phyloP scores from a whole-genome alignment of 1,140 invertebrate genomes.

The Ectropis grisescens region DNA sequence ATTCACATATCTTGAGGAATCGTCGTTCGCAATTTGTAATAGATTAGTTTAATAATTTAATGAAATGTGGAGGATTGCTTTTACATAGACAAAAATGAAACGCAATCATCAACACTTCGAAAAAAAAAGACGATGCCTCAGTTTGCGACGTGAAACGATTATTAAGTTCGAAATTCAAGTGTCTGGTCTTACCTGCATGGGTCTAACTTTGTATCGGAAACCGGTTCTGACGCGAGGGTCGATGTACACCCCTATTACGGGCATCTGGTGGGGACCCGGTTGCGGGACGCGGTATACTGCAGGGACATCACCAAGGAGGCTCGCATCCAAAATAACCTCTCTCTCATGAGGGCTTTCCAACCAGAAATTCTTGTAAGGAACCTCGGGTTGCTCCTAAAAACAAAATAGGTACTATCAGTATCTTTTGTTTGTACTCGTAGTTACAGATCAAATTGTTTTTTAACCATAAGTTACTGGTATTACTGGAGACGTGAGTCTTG shows the following conservation, averaged over 20 bases:
- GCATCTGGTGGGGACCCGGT: conserved; percentile 75
- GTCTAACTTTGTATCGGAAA: conserved; percentile 81
- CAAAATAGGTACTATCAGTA: background rate
- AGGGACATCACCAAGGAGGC: conserved; percentile 73
- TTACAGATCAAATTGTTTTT: no score
- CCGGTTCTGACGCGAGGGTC: conserved; percentile 79
- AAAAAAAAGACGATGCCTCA: conserved; percentile 17
- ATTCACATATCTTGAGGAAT: conserved; percentile 38
- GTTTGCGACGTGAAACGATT: conserved; percentile 11
- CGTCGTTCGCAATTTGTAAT: conserved; percentile 13
- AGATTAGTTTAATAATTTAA: background rate
- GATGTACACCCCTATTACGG: conserved; percentile 81
- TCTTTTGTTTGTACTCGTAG: no score
- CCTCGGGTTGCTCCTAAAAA: conserved; percentile 38
- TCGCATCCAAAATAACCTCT: conserved; percentile 69
- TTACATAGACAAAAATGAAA: conserved; percentile 11
- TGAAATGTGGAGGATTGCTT: conserved; percentile 58
- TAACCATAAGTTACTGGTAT: no score
- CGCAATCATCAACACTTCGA: conserved; percentile 61
- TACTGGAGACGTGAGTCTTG: no score
- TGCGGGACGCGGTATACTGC: conserved; percentile 74
- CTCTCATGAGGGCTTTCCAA: conserved; percentile 27
- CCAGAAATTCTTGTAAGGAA: conserved; percentile 34
- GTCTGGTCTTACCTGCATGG: conserved; percentile 69
- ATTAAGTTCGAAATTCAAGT: conserved; percentile 24